phyloP scores from a whole-genome alignment of 37 sponge, comb jelly and placozoan species.

The Cliona cf. orientalis region DNA sequence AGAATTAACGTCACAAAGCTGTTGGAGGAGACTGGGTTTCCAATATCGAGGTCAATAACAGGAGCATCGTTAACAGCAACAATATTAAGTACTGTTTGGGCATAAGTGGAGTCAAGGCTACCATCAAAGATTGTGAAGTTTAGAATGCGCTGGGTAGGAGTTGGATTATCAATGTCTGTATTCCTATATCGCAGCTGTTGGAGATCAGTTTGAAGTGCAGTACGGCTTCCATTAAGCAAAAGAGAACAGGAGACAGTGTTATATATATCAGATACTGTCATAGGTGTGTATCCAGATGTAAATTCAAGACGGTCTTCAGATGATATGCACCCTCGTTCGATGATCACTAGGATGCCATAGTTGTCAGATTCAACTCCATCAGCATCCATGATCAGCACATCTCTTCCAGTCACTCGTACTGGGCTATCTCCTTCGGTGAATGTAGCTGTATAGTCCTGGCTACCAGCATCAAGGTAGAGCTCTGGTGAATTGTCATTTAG shows the following conservation, averaged over 20 bases:
- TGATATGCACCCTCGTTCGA: slow-evolving; percentile 28
- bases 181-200: slow-evolving; percentile 36
- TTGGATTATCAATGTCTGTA: slow-evolving; percentile 20
- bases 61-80: slow-evolving; percentile 68
- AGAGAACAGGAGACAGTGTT: slow-evolving; percentile 29
- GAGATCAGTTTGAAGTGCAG: slow-evolving; percentile 24
- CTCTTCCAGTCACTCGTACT: slow-evolving; percentile 30
- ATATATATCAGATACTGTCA: slow-evolving; percentile 5
- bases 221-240: slow-evolving; percentile 3
- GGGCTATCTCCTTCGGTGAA: slow-evolving; percentile 46
- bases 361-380: slow-evolving; percentile 41
- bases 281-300: neutral
- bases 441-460: slow-evolving; percentile 26
- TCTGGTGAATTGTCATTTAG: slow-evolving; percentile 60
- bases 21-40: slow-evolving; percentile 20
- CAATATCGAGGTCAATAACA: slow-evolving; percentile 49
- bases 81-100: slow-evolving; percentile 30
- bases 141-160: slow-evolving; percentile 12
- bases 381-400: slow-evolving; percentile 45
- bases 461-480: slow-evolving; percentile 38
- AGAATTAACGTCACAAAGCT: neutral
- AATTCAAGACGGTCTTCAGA: slow-evolving; percentile 43
- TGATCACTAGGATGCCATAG: slow-evolving; percentile 22
- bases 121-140: slow-evolving; percentile 46
- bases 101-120: neutral